Evolutionary conservation across 2,113 vertebrate genomes (phyloP).

Genomic region (Gymnobelideus leadbeateri): DNA sequence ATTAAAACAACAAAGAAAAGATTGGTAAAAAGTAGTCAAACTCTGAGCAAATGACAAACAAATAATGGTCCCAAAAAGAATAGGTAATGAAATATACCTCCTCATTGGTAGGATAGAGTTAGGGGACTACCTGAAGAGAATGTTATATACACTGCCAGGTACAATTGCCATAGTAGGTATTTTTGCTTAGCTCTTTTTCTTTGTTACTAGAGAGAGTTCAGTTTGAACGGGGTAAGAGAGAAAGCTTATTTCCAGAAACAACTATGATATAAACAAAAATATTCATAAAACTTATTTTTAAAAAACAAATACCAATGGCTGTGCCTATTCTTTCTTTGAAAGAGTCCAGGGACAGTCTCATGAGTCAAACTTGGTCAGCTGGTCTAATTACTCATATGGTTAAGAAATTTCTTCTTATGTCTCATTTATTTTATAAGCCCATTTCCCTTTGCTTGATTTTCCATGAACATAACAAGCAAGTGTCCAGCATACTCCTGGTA

Average conservation of each 20-base stretch:
- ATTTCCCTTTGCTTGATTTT: conserved; percentile 12
- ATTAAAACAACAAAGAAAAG: not conserved
- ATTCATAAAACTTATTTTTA: not conserved
- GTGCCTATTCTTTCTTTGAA: not conserved
- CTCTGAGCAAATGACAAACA: not conserved
- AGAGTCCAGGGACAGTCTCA: conserved; percentile 10
- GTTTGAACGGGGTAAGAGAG: not conserved
- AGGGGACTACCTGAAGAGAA: not conserved
- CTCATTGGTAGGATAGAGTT: not conserved
- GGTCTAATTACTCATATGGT: not conserved
- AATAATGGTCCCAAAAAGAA: not conserved
- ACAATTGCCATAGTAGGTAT: not conserved
- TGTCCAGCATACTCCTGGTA: conserved; percentile 13
- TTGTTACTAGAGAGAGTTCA: not conserved
- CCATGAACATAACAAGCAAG: conserved; percentile 12
- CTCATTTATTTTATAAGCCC: conserved; percentile 32
- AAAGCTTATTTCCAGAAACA: not conserved
- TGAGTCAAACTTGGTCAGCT: conserved; percentile 14
- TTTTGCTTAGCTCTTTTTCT: not conserved
- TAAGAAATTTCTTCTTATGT: conserved; percentile 16
- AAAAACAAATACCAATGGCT: conserved; percentile 24
- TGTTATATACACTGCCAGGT: not conserved
- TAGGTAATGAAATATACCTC: not conserved
- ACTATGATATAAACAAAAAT: not conserved
- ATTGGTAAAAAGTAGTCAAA: not conserved